phyloP scores from a whole-genome alignment of 2,888 invertebrate species.

The Drosophila pegasa region DNA sequence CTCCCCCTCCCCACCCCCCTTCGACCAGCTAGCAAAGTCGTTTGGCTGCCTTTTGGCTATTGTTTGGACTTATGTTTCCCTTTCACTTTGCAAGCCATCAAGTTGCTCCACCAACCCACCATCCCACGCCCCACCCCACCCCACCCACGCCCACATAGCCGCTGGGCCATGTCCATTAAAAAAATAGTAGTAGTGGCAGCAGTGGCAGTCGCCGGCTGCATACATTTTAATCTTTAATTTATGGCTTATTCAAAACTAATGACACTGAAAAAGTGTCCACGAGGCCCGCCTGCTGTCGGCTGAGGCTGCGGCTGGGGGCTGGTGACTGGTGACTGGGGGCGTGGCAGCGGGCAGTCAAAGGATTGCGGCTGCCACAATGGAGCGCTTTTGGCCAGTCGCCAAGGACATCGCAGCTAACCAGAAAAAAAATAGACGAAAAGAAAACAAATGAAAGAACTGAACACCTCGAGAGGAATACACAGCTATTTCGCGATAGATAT shows the following conservation, averaged over 20 bases:
- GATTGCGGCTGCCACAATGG: conserved; percentile 18
- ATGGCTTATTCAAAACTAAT: conserved; percentile 80
- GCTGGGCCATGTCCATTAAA: conserved; percentile 43
- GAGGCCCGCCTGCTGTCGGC: conserved; percentile 11
- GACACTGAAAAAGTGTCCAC: conserved; percentile 75
- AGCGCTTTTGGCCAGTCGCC: conserved; percentile 1
- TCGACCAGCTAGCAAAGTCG: conserved; percentile 33
- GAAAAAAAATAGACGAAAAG: background rate
- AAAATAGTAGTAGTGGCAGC: conserved; percentile 11
- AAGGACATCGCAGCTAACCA: conserved; percentile 17
- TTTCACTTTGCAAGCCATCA: conserved; percentile 59
- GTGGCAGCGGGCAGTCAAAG: conserved; percentile 24
- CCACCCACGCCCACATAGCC: background rate
- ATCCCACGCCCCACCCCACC: background rate
- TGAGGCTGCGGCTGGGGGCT: too few relatives aligned
- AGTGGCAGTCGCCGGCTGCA: conserved; percentile 49
- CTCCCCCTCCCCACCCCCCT: background rate
- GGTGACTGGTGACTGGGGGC: too few relatives aligned
- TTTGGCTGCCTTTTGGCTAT: conserved; percentile 69
- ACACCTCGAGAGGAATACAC: background rate
- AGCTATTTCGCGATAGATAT: too few relatives aligned
- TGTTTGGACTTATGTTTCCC: conserved; percentile 74
- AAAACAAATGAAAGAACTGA: conserved; percentile 1
- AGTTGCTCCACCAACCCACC: conserved; percentile 7
- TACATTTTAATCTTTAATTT: conserved; percentile 79